Evolutionary conservation across 2,888 invertebrate species (phyloP).

Genomic region (Rhyacophila evoluta): DNA sequence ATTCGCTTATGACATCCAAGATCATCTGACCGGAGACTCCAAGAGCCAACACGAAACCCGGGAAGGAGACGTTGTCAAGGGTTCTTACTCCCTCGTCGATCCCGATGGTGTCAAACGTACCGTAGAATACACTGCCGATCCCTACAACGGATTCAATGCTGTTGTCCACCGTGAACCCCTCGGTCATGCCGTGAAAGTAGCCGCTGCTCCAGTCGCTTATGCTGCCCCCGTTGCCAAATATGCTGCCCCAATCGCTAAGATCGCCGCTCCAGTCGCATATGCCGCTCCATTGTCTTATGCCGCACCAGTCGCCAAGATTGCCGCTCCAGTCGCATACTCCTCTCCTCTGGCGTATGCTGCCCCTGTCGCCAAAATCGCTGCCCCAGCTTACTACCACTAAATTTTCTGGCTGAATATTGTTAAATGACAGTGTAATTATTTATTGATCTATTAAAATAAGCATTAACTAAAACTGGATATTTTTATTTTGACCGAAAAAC

Average conservation of each 20-base stretch:
- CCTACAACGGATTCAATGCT: constrained; percentile 68
- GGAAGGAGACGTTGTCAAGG: constrained; percentile 56
- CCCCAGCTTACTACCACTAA: constrained; percentile 42
- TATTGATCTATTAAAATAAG: constrained; percentile 30
- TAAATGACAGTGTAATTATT: constrained; percentile 30
- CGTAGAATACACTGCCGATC: constrained; percentile 66
- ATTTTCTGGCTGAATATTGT: neutral
- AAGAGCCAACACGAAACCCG: constrained; percentile 51
- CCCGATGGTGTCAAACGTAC: constrained; percentile 62
- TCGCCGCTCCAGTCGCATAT: constrained; percentile 55
- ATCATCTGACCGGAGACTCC: too few relatives aligned
- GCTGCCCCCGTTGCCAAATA: constrained; percentile 54
- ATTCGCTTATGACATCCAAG: constrained; percentile 56
- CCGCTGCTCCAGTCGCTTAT: constrained; percentile 58
- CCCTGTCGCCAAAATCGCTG: constrained; percentile 39
- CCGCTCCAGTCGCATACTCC: constrained; percentile 49
- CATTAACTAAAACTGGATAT: neutral
- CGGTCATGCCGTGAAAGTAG: constrained; percentile 60
- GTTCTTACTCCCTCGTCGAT: constrained; percentile 65
- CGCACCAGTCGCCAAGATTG: constrained; percentile 51
- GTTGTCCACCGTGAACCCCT: too few relatives aligned
- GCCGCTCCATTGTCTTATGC: constrained; percentile 49
- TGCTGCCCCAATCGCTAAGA: constrained; percentile 53
- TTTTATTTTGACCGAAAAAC: neutral
- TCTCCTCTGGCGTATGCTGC: constrained; percentile 57